Evolutionary conservation across 2,797 vertebrate species (phyloP), one percentile per base, ranked within the genome.

Genomic region (Zalophus californianus): DNA sequence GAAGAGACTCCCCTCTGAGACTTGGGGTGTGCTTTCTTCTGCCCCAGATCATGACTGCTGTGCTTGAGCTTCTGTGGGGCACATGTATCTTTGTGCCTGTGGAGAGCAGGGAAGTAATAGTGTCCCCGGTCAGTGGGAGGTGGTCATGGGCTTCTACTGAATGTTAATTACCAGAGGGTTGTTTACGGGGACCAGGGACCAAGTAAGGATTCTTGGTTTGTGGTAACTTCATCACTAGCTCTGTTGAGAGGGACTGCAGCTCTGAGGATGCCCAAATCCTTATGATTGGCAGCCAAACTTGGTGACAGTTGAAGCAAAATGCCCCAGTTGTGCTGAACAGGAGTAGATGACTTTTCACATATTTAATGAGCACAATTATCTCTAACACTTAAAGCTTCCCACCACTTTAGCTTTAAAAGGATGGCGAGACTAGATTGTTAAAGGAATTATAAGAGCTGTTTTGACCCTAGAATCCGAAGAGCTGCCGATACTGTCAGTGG

Each of bases 81-180:
- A 92, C 75, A n/a, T 92, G 86, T 86, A 54, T 97, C 95, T 27
- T 21, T 54, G 52, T 97, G 35, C 96, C 97, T 70, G 21, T 50
- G 35, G 56, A 80, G 72, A 66, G 35, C 15, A 72, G 91, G 94
- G 94, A 93, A 11, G 85, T 91, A 77, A 96, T 91, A 97, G 93
- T 41, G 89, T 98, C 97, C 98, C 98, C 96, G 97, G 98, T 97
- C 98, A 98, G 98, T 98, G 97, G 98, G 97, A 98, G 98, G 97
- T 98, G 98, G 98, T 98, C 97, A 98, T 98, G 94, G 98, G 98
- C 99, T 98, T 98, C 98, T 98, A 64, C 97, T 95, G 98, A 99
- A 99, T 98, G 98, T 98, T 98, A 98, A 99, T 99, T 99, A 98
- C 98, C 94, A 97, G 96, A 23, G 96, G 98, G 98, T 98, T 66